Evolutionary conservation across 2,797 vertebrate genomes (phyloP).

Genomic region (Denticeps clupeoides): DNA sequence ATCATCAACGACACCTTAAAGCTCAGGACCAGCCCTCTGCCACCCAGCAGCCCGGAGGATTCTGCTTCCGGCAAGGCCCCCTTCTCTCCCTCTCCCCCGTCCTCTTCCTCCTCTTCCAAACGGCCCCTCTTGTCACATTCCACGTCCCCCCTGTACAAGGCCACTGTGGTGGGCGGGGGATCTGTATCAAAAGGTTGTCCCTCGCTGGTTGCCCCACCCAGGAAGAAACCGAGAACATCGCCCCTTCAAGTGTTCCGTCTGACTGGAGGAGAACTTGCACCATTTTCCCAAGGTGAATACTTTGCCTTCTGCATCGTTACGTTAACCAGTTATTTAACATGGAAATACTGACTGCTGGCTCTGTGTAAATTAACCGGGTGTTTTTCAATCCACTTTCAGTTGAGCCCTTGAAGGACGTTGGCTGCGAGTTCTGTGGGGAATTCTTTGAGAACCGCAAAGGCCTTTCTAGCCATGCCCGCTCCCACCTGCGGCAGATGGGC

Average conservation of each 20-base stretch:
- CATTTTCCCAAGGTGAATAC: slow-evolving; percentile 70
- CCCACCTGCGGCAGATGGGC: slow-evolving; percentile 69
- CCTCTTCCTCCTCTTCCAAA: slow-evolving; percentile 35
- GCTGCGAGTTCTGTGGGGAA: slow-evolving; percentile 71
- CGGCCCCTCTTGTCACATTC: slow-evolving; percentile 29
- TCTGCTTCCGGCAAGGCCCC: slow-evolving; percentile 26
- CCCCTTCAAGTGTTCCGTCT: slow-evolving; percentile 76
- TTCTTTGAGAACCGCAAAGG: slow-evolving; percentile 74
- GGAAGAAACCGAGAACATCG: slow-evolving; percentile 66
- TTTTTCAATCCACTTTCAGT: slow-evolving; percentile 19
- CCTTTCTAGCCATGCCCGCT: slow-evolving; percentile 70
- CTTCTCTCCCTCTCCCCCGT: slow-evolving; percentile 41
- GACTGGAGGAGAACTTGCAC: slow-evolving; percentile 67
- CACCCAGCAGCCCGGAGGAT: slow-evolving; percentile 48
- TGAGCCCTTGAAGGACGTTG: slow-evolving; percentile 65
- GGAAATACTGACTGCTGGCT: background rate
- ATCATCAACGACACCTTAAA: slow-evolving; percentile 81
- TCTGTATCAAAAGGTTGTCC: slow-evolving; percentile 58
- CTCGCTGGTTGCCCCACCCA: slow-evolving; percentile 52
- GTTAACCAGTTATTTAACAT: background rate
- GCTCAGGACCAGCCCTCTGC: slow-evolving; percentile 58
- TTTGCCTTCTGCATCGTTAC: background rate
- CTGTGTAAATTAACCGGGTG: background rate
- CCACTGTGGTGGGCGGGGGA: slow-evolving; percentile 39
- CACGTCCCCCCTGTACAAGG: slow-evolving; percentile 52